These are phyloP conservation scores for Aphodius granarius DNA, from an alignment of 2,888 invertebrate species.

Conservation along the genomic window DNA sequence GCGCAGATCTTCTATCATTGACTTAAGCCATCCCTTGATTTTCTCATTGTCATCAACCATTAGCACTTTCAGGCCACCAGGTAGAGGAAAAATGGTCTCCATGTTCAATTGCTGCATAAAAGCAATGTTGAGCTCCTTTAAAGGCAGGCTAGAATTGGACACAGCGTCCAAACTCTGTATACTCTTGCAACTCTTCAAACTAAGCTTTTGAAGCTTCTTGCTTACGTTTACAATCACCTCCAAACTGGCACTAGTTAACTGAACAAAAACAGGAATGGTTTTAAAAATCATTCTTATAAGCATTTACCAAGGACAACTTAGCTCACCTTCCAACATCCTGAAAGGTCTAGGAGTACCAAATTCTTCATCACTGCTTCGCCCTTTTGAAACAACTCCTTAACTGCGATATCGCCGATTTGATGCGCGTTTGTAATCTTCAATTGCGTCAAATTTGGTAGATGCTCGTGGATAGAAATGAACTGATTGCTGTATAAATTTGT, in stretches of 20 bases:
- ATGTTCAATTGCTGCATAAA: conserved; percentile 33
- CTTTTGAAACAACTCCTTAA: conserved; percentile 31
- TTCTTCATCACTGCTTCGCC: conserved; percentile 32
- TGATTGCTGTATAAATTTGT: conserved; percentile 36
- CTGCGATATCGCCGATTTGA: conserved; percentile 34
- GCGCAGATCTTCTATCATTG: conserved; percentile 10
- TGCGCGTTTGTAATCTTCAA: conserved; percentile 38
- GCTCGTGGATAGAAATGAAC: conserved; percentile 33
- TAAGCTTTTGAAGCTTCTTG: conserved; percentile 31
- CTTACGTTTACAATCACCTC: conserved; percentile 36
- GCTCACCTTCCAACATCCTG: conserved; percentile 37
- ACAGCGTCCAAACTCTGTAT: conserved; percentile 32
- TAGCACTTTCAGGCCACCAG: conserved; percentile 28
- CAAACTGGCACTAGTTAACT: conserved; percentile 35
- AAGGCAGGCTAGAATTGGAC: conserved; percentile 31
- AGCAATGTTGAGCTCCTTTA: conserved; percentile 36
- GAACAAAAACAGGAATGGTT: conserved; percentile 11
- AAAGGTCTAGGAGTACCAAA: conserved; percentile 36
- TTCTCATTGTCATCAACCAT: conserved; percentile 32
- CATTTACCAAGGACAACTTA: background rate
- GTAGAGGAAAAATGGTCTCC: conserved; percentile 25
- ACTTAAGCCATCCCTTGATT: conserved; percentile 17
- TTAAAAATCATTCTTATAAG: too few species aligned
- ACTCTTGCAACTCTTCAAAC: conserved; percentile 39
- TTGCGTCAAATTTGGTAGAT: conserved; percentile 33